These are phyloP conservation scores for Atta cephalotes DNA, from an alignment of 1,140 invertebrate genomes.

Conservation along the genomic window DNA sequence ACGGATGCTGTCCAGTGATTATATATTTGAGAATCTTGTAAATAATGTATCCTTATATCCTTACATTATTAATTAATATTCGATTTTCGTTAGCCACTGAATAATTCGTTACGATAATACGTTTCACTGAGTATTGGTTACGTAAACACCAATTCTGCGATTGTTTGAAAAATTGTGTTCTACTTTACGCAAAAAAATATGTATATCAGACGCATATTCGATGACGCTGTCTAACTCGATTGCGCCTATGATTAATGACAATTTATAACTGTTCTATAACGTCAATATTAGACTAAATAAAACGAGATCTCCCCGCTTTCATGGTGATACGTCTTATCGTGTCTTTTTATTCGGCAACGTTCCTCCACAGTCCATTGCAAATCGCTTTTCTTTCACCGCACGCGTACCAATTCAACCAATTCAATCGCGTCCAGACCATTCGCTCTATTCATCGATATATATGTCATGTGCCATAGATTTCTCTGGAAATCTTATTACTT, in stretches of 20 bases:
- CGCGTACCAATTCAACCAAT: constrained; percentile 3
- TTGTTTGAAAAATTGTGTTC: constrained; percentile 28
- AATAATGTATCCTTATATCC: constrained; percentile 39
- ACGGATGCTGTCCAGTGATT: background rate
- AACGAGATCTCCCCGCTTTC: background rate
- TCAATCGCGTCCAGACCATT: constrained; percentile 20
- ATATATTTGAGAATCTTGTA: constrained; percentile 34
- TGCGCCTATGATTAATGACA: background rate
- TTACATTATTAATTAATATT: constrained; percentile 28
- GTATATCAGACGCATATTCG: background rate
- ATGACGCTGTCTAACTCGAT: background rate
- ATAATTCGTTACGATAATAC: constrained; percentile 15
- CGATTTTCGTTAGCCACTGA: background rate
- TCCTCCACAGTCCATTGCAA: constrained; percentile 16
- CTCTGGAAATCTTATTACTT: background rate
- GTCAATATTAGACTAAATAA: constrained; percentile 8
- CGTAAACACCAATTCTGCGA: background rate
- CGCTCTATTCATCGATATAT: constrained; percentile 33
- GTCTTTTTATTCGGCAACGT: constrained; percentile 44
- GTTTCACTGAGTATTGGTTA: background rate
- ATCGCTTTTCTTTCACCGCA: constrained; percentile 19
- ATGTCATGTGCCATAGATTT: background rate
- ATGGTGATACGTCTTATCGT: constrained; percentile 37
- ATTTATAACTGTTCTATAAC: constrained; percentile 17
- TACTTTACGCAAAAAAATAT: background rate